phyloP scores from a whole-genome alignment of 2,797 vertebrate genomes.

The Arctocebus calabarensis region DNA sequence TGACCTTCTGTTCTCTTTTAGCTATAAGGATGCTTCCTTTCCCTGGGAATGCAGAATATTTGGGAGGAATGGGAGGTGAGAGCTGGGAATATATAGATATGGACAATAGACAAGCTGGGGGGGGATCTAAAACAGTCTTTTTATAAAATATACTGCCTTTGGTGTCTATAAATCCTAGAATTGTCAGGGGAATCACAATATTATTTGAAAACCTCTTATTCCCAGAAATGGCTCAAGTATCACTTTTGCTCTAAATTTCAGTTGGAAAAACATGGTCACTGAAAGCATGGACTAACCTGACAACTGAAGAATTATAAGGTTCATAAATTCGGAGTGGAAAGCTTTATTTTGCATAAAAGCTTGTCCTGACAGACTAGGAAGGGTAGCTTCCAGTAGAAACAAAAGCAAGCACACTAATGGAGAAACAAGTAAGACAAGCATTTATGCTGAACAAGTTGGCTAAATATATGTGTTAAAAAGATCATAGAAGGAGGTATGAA shows the following conservation, averaged over 20 bases:
- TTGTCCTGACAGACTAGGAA: neutral
- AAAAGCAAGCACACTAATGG: neutral
- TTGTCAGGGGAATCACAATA: neutral
- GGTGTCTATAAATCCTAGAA: neutral
- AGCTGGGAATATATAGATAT: neutral
- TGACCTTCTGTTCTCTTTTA: neutral
- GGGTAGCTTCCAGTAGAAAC: too few species aligned
- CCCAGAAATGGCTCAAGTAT: neutral
- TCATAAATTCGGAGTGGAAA: neutral
- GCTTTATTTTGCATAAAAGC: neutral
- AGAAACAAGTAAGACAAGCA: neutral
- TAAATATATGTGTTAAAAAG: too few species aligned
- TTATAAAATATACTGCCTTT: neutral
- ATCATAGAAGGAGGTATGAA: too few species aligned
- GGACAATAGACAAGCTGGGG: neutral
- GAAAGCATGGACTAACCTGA: neutral
- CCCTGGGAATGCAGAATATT: neutral
- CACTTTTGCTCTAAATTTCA: neutral
- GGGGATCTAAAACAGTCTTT: neutral
- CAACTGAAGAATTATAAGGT: neutral
- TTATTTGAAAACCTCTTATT: constrained; percentile 20
- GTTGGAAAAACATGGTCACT: neutral
- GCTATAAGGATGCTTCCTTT: neutral
- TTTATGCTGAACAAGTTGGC: neutral
- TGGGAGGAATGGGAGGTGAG: neutral